Conservation (phyloP, 2,113 vertebrate genomes). For the Diglossa brunneiventris region DNA sequence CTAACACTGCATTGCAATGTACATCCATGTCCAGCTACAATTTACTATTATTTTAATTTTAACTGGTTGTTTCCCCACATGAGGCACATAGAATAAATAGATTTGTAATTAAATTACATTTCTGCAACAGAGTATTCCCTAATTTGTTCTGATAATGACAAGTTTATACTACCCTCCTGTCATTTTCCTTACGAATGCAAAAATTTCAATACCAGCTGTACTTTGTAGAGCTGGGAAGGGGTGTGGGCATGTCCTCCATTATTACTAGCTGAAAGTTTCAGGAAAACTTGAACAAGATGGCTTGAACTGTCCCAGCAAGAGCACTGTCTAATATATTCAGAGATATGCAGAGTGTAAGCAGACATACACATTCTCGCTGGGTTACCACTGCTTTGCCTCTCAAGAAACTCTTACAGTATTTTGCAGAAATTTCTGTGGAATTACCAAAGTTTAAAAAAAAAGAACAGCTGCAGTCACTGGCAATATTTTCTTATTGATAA, state of each 20-base stretch:
- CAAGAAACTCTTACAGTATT: not conserved
- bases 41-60: not conserved
- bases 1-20: rapidly evolving
- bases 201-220: not conserved
- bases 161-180: not conserved
- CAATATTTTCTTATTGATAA: not conserved
- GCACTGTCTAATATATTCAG: not conserved
- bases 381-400: not conserved
- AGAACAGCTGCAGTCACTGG: not conserved
- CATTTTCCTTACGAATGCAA: not conserved
- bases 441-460: not conserved
- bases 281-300: not conserved
- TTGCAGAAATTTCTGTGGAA: not conserved
- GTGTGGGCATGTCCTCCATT: not conserved
- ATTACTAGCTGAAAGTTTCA: not conserved
- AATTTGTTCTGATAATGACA: not conserved
- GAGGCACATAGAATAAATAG: not conserved
- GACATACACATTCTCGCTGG: not conserved
- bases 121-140: not conserved
- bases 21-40: rapidly evolving
- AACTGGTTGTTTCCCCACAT: not conserved
- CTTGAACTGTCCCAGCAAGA: not conserved
- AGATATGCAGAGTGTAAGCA: not conserved
- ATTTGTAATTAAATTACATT: not conserved
- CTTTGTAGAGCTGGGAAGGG: not conserved